A percentile compares a stretch with the other conserved stretches of the same genome.
Evolutionary conservation across 2,113 vertebrate species (phyloP).

Genomic region (Nerophis lumbriciformis): DNA sequence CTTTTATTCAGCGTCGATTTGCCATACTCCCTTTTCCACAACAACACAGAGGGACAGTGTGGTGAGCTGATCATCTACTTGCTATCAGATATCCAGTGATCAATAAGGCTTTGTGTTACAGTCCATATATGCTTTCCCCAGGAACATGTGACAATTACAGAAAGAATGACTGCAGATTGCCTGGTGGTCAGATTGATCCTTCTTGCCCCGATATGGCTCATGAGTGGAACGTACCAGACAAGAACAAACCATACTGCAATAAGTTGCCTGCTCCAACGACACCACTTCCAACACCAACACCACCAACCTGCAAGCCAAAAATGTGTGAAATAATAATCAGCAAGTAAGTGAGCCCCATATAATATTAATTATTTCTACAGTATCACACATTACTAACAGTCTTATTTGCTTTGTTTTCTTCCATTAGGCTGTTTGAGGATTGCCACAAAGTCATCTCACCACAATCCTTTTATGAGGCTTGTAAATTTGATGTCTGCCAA

Average conservation of each 20-base stretch:
- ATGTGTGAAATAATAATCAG: slow-evolving; percentile 77
- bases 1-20: slow-evolving; percentile 75
- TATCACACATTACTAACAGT: background rate
- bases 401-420: slow-evolving; percentile 19
- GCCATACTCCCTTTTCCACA: slow-evolving; percentile 76
- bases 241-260: slow-evolving; percentile 42
- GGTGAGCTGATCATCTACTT: slow-evolving; percentile 70
- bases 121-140: slow-evolving; percentile 44
- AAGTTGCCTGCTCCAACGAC: background rate
- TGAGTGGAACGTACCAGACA: slow-evolving; percentile 67
- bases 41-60: slow-evolving; percentile 91
- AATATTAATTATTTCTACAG: background rate
- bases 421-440: slow-evolving; percentile 72
- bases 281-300: background rate
- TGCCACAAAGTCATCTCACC: slow-evolving; percentile 71
- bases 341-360: slow-evolving; percentile 69
- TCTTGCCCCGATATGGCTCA: slow-evolving; percentile 73
- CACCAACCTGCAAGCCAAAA: background rate
- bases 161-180: slow-evolving; percentile 79
- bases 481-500: slow-evolving; percentile 77
- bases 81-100: background rate
- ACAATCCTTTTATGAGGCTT: slow-evolving; percentile 69
- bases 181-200: slow-evolving; percentile 55
- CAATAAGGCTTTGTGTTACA: background rate
- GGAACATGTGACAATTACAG: slow-evolving; percentile 81